Conservation (phyloP, 2,797 vertebrate genomes). For the Gastrophryne carolinensis region DNA sequence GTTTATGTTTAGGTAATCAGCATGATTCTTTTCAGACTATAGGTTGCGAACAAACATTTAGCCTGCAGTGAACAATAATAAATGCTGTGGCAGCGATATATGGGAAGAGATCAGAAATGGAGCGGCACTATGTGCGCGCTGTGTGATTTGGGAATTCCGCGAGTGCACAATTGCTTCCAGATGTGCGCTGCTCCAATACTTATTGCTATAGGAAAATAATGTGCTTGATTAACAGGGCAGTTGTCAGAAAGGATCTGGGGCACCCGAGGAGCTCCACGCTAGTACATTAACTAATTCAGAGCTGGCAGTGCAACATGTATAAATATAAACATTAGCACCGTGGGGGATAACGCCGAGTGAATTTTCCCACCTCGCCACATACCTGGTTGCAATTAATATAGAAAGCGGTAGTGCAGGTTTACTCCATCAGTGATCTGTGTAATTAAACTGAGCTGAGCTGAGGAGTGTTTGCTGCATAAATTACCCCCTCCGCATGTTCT, state of each 20-base stretch:
- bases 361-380: neutral
- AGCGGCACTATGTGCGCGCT: conserved; percentile 33
- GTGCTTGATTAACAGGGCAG: conserved; percentile 51
- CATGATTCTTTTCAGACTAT: neutral
- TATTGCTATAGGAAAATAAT: conserved; percentile 48
- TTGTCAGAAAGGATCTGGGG: conserved; percentile 47
- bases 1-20: neutral
- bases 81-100: neutral
- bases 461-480: conserved; percentile 20
- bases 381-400: conserved; percentile 20
- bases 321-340: conserved; percentile 1
- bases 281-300: conserved; percentile 38
- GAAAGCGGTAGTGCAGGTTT: conserved; percentile 14
- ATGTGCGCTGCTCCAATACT: conserved; percentile 47
- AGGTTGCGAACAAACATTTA: conserved; percentile 14
- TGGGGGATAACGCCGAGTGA: neutral
- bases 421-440: conserved; percentile 28
- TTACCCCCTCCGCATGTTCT: conserved; percentile 5
- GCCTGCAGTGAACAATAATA: neutral
- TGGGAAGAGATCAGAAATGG: neutral
- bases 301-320: neutral
- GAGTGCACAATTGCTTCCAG: conserved; percentile 45
- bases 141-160: conserved; percentile 44
- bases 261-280: conserved; percentile 27
- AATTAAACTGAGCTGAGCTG: conserved; percentile 17